phyloP scores from a whole-genome alignment of 2,113 vertebrate species.

The Malurus elegans region DNA sequence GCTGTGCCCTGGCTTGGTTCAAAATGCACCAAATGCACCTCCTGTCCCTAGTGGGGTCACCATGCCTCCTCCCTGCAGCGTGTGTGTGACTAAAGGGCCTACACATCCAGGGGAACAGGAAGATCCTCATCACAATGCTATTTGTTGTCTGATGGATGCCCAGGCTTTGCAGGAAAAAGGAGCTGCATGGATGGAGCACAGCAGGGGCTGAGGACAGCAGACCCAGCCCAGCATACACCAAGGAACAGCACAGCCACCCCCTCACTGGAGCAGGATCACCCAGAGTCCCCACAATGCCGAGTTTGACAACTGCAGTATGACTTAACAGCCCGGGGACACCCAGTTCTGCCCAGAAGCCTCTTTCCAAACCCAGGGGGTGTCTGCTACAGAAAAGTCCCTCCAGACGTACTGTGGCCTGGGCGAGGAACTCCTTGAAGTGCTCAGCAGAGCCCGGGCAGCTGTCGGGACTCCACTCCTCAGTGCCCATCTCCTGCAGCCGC shows the following conservation, averaged over 20 bases:
- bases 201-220: background rate
- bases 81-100: background rate
- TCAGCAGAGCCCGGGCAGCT: slow-evolving; percentile 67
- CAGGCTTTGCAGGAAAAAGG: background rate
- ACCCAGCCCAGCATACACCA: background rate
- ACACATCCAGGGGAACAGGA: fast-evolving
- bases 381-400: background rate
- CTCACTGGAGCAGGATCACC: background rate
- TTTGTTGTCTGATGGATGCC: background rate
- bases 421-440: slow-evolving; percentile 81
- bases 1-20: background rate
- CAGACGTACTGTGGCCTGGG: slow-evolving; percentile 82
- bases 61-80: background rate
- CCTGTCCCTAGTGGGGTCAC: background rate
- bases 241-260: fast-evolving
- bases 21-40: background rate
- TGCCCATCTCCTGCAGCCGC: slow-evolving; percentile 72
- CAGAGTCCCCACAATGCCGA: background rate
- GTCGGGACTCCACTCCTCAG: slow-evolving; percentile 68
- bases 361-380: background rate
- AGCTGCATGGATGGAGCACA: fast-evolving
- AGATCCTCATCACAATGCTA: background rate
- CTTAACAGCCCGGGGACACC: background rate
- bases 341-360: background rate
- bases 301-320: background rate